phyloP scores from a whole-genome alignment of 2,113 vertebrate species.

The Elephantulus edwardii region DNA sequence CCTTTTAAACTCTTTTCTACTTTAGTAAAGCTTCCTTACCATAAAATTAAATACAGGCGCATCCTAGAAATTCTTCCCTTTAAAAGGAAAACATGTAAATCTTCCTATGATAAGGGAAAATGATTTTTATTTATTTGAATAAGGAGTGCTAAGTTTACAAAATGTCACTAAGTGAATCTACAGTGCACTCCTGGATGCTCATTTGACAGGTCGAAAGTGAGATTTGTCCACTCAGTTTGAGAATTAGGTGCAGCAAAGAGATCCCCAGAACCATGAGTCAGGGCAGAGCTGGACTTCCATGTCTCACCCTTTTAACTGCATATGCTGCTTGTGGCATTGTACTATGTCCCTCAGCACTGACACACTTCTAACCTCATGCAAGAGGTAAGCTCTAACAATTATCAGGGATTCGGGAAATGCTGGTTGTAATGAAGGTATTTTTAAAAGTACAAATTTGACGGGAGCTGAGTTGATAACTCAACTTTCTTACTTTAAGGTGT shows the following conservation, averaged over 20 bases:
- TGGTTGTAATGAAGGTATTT: neutral
- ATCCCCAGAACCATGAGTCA: neutral
- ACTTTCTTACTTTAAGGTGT: slow-evolving; percentile 22
- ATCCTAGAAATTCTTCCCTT: slow-evolving; percentile 8
- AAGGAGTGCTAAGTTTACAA: neutral
- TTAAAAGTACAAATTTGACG: neutral
- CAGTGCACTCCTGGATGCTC: neutral
- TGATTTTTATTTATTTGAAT: neutral
- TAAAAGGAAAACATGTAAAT: slow-evolving; percentile 5
- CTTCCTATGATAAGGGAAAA: slow-evolving; percentile 31
- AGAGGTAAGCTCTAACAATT: slow-evolving; percentile 2
- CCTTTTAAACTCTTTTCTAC: slow-evolving; percentile 29
- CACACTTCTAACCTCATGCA: neutral
- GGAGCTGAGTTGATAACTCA: neutral
- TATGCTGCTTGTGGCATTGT: neutral
- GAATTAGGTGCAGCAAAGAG: neutral
- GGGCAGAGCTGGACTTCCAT: neutral
- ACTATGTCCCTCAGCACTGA: neutral
- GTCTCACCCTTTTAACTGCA: neutral
- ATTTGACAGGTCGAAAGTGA: neutral
- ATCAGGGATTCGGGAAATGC: neutral
- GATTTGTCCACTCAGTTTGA: slow-evolving; percentile 20
- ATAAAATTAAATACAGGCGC: slow-evolving; percentile 24
- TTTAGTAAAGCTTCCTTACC: slow-evolving; percentile 10
- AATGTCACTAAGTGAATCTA: slow-evolving; percentile 13